A percentile compares a stretch with the other conserved stretches of the same genome.
Evolutionary conservation across 2,113 vertebrate genomes (phyloP).

Genomic region (Baryphthengus martii): DNA sequence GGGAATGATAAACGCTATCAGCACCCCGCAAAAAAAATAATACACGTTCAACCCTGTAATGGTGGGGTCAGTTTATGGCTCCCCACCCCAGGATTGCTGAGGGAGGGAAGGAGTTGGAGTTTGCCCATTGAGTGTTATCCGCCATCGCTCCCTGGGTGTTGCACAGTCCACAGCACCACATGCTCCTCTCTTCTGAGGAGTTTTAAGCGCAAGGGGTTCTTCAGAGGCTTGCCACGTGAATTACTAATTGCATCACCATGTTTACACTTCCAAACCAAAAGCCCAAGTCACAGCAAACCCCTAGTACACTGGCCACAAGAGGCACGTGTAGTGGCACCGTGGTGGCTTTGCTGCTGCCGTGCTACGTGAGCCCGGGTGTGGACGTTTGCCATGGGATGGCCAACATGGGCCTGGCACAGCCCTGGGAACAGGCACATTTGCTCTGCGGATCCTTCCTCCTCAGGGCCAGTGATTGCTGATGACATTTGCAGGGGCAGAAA

Average conservation of each 20-base stretch:
- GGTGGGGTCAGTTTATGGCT: neutral
- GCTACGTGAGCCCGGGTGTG: accelerated
- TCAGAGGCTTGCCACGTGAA: neutral
- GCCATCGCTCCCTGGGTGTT: accelerated
- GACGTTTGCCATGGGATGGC: accelerated
- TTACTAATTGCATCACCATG: accelerated
- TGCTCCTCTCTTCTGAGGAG: neutral
- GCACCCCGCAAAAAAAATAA: neutral
- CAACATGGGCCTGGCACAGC: neutral
- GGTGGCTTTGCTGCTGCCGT: neutral
- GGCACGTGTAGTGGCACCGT: accelerated
- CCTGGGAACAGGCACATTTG: accelerated
- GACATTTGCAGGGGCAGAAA: neutral
- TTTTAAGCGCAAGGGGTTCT: neutral
- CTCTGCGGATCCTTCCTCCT: neutral
- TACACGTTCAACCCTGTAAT: neutral
- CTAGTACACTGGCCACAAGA: accelerated
- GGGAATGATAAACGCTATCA: neutral
- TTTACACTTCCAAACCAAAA: neutral
- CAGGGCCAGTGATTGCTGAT: neutral
- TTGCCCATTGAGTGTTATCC: too few species aligned
- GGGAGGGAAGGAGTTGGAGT: neutral
- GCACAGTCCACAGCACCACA: accelerated
- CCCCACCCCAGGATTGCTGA: too few species aligned
- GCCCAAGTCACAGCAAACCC: neutral